A percentile compares a stretch with the other conserved stretches of the same genome.
These are phyloP conservation scores for Chamaea fasciata DNA, from an alignment of 2,113 vertebrate genomes.

Conservation along the genomic window DNA sequence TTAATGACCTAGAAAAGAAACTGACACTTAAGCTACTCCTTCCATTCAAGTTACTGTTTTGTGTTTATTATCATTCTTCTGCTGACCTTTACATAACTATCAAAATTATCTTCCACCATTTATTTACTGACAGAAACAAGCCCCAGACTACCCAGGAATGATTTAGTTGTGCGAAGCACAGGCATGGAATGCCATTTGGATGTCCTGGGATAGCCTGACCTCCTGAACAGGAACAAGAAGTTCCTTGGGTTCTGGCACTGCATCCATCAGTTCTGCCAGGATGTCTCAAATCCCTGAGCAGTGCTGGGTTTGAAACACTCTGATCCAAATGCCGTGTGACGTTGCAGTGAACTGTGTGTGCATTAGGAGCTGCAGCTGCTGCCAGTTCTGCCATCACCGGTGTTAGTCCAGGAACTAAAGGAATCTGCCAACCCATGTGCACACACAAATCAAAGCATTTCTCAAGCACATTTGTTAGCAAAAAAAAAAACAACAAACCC, in stretches of 20 bases:
- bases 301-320: background rate
- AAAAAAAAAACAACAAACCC: background rate
- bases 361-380: background rate
- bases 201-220: background rate
- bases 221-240: background rate
- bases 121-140: background rate
- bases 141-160: background rate
- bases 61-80: background rate
- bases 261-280: background rate
- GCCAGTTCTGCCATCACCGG: conserved; percentile 18
- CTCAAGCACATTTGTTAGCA: background rate
- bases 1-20: background rate
- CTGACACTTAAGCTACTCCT: background rate
- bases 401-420: background rate
- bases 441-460: background rate
- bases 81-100: background rate
- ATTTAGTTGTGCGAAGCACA: background rate
- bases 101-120: background rate
- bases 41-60: background rate
- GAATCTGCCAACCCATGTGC: background rate
- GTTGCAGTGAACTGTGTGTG: background rate
- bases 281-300: background rate
- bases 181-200: background rate
- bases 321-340: background rate
- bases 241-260: background rate